phyloP scores from a whole-genome alignment of 2,888 invertebrate species.

The Drosophila vallismaia region DNA sequence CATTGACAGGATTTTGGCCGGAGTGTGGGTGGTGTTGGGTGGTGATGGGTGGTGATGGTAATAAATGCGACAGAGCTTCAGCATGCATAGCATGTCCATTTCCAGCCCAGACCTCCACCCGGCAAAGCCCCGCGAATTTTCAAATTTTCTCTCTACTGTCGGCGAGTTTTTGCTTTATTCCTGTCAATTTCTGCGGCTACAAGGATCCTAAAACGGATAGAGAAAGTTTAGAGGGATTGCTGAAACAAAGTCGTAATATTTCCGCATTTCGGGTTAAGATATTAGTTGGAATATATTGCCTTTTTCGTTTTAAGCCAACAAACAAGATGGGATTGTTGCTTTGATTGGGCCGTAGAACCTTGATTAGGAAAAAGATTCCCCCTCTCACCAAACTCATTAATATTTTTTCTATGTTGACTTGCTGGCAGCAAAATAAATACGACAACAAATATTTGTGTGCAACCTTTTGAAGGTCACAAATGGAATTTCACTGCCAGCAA shows the following conservation, averaged over 20 bases:
- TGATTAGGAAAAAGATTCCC: constrained; percentile 10
- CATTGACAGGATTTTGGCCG: constrained; percentile 2
- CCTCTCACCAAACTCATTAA: constrained; percentile 52
- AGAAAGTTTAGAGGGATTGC: background rate
- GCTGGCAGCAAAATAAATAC: constrained; percentile 49
- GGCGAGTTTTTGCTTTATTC: constrained; percentile 59
- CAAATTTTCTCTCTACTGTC: constrained; percentile 57
- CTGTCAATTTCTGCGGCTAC: constrained; percentile 60
- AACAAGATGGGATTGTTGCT: constrained; percentile 23
- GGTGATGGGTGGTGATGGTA: constrained; percentile 46
- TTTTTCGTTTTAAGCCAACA: constrained; percentile 5
- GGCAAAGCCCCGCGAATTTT: constrained; percentile 49
- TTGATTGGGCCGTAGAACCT: constrained; percentile 13
- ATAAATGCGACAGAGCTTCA: constrained; percentile 72
- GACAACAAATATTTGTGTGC: constrained; percentile 30
- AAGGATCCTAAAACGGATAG: constrained; percentile 16
- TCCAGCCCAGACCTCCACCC: constrained; percentile 42
- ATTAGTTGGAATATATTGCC: constrained; percentile 47
- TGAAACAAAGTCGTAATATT: constrained; percentile 49
- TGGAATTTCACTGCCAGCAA: constrained; percentile 59
- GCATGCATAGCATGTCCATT: constrained; percentile 76
- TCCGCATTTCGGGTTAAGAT: constrained; percentile 57
- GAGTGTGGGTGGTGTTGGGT: background rate
- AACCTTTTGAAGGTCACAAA: constrained; percentile 49
- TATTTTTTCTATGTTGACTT: constrained; percentile 60